These are phyloP conservation scores for Ornithorhynchus anatinus DNA, from an alignment of 2,113 vertebrate species.

Conservation along the genomic window DNA sequence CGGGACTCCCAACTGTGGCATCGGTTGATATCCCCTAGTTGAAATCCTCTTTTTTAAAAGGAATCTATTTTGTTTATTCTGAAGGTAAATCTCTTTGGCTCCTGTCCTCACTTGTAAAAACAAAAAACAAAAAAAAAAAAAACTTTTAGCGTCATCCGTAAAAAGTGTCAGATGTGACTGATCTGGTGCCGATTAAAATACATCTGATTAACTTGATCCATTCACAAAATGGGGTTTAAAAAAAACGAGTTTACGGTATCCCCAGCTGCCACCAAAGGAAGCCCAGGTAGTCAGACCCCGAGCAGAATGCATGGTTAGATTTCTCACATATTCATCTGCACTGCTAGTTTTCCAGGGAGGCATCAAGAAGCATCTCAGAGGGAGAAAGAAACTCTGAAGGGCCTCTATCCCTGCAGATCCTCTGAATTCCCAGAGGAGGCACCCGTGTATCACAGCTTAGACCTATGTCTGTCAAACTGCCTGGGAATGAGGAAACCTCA, in stretches of 20 bases:
- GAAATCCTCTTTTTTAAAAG: not conserved
- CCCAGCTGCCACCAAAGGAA: not conserved
- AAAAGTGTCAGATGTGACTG: not conserved
- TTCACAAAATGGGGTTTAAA: conserved; percentile 16
- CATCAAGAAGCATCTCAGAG: conserved; percentile 9
- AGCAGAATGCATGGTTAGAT: conserved; percentile 30
- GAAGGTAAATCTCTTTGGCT: not conserved
- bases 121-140: too few species aligned
- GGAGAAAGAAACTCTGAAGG: conserved; percentile 21
- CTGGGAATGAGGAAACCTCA: conserved; percentile 41
- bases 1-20: too few species aligned
- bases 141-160: too few species aligned
- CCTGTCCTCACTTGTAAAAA: not conserved
- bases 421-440: conserved; percentile 74
- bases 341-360: conserved; percentile 28
- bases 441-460: conserved; percentile 64
- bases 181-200: conserved; percentile 17
- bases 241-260: not conserved
- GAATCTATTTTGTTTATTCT: not conserved
- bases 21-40: too few species aligned
- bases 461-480: conserved; percentile 37
- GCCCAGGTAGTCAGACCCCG: not conserved
- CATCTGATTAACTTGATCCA: conserved; percentile 38
- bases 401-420: conserved; percentile 63
- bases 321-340: conserved; percentile 21